phyloP scores from a whole-genome alignment of 1,140 invertebrate genomes.

The Yoshiicerus persimilis region DNA sequence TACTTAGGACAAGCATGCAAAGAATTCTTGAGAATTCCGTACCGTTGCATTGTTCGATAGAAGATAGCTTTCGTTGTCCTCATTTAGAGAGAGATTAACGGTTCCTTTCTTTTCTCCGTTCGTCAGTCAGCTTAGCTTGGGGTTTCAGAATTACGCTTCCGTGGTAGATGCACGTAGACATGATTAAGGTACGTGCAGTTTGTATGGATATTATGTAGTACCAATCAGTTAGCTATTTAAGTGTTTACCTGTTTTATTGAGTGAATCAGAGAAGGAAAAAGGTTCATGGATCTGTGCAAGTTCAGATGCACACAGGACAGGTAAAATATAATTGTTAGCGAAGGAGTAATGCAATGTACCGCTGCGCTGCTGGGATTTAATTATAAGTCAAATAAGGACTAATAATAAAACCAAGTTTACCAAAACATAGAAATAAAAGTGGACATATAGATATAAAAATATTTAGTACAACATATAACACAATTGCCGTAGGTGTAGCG shows the following conservation, averaged over 20 bases:
- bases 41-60: neutral
- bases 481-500: neutral
- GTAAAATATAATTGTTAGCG: no score
- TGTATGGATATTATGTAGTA: neutral
- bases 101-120: neutral
- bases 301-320: no score
- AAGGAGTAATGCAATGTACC: neutral
- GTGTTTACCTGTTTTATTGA: neutral
- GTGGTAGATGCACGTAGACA: neutral
- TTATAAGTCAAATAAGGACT: neutral
- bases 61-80: conserved; percentile 9
- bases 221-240: neutral
- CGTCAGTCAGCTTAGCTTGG: neutral
- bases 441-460: neutral
- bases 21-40: neutral
- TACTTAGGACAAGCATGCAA: neutral
- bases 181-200: neutral
- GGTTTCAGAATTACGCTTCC: neutral
- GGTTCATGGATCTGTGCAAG: neutral
- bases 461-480: neutral
- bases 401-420: neutral
- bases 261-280: neutral
- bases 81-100: conserved; percentile 14
- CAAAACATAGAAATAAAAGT: neutral
- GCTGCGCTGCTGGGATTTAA: neutral